Base-by-base conservation (phyloP, 1,140 invertebrate species). In the Drosophila melanica region DNA sequence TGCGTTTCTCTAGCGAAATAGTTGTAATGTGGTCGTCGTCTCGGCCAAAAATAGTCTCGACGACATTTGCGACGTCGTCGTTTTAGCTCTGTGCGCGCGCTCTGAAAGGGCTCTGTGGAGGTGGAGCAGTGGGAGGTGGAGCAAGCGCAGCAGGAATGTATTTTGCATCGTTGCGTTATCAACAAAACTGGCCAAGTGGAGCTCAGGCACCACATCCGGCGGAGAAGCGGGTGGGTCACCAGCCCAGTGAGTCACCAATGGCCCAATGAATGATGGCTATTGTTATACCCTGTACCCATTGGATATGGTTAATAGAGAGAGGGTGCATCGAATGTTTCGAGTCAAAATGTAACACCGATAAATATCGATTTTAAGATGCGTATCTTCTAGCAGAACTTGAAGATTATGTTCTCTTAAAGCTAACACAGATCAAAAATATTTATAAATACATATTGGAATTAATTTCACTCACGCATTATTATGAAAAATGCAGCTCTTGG, bases 181-280 rank as follows among this genome's bases (percentile, higher is more conserved):
- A 35, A 35, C 33, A 44, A 53, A 45, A 55, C 10, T 62, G 50
- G 30, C 42, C 41, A 54, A 55, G 35, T 45, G 33, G 44, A 39
- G 33, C 10, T 50, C 37, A 14, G 16, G 10, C 11, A 12, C 8
- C 27, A 45, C 62, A 45, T 64, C 23, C 39, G 47, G 54, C 6
- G 6, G 4, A 11, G 41, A n/a, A 11, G 30, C 45, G 18, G 42
- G 3, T 35, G 33, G 9, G 9, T 35, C 33, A 10, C 1, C 14
- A 12, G 10, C 3, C 9, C 9, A 39, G 20, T 71, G 70, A 72
- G 11, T 73, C 70, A 68, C 54, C 41, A 27, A 41, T 72, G 63
- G 54, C 45, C 63, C 47, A 73, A 68, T 59, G 58, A 73, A 73
- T 68, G 70, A 45, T 37, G 55, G 55, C 55, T 62, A 73, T 73